These are phyloP conservation scores for Brenthis hecate DNA, from an alignment of 2,888 invertebrate genomes.

Conservation along the genomic window DNA sequence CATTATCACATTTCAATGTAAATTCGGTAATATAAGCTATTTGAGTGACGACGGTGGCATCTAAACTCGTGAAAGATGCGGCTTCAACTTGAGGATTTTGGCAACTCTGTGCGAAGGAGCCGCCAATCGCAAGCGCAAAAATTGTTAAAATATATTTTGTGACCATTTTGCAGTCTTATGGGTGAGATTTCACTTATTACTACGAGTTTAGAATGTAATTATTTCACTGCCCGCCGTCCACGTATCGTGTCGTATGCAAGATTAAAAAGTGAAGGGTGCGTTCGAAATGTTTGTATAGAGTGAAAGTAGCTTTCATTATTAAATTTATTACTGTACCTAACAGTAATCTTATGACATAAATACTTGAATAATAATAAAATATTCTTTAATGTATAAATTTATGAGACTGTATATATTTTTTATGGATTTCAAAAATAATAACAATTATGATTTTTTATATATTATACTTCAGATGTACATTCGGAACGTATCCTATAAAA, in stretches of 20 bases:
- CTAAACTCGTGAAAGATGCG: conserved; percentile 94
- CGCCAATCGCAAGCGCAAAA: conserved; percentile 55
- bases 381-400: neutral
- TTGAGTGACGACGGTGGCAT: conserved; percentile 94
- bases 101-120: conserved; percentile 61
- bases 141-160: conserved; percentile 64
- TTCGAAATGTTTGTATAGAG: conserved; percentile 2
- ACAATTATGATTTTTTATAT: neutral
- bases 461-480: conserved; percentile 6
- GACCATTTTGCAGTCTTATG: conserved; percentile 69
- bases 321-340: neutral
- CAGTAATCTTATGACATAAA: neutral
- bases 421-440: neutral
- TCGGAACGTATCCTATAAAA: conserved; percentile 54
- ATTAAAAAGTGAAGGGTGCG: conserved; percentile 31
- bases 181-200: conserved; percentile 48
- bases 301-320: neutral
- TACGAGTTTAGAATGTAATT: conserved; percentile 16
- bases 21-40: conserved; percentile 97
- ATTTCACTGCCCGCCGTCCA: conserved; percentile 39
- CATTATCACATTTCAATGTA: conserved; percentile 89
- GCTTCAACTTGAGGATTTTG: conserved; percentile 86
- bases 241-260: conserved; percentile 38
- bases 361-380: neutral
- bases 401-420: neutral